Evolutionary conservation across 2,113 vertebrate species (phyloP).

Genomic region (Gymnarchus niloticus): DNA sequence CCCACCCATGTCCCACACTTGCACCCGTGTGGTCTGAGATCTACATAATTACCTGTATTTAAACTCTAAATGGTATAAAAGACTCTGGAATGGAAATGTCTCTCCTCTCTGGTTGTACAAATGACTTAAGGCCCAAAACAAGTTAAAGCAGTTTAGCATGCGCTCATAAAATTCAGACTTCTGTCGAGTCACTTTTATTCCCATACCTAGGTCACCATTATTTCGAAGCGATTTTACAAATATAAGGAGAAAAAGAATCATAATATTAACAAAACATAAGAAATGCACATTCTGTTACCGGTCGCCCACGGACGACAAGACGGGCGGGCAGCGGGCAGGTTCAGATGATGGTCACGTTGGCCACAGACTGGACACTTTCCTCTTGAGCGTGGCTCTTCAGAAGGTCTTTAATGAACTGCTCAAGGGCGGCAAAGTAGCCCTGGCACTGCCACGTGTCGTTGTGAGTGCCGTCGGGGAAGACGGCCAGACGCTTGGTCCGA

Average conservation of each 20-base stretch:
- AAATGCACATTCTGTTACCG: slow-evolving; percentile 57
- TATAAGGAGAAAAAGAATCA: slow-evolving; percentile 42
- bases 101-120: not conserved
- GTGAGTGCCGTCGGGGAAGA: slow-evolving; percentile 96
- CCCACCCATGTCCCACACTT: not conserved
- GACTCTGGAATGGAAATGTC: not conserved
- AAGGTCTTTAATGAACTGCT: slow-evolving; percentile 95
- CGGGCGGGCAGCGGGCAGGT: slow-evolving; percentile 34
- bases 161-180: slow-evolving; percentile 41
- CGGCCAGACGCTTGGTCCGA: slow-evolving; percentile 94
- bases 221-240: slow-evolving; percentile 45
- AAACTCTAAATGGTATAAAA: not conserved
- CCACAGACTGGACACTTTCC: slow-evolving; percentile 76
- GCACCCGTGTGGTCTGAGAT: not conserved
- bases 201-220: slow-evolving; percentile 31
- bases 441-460: slow-evolving; percentile 99
- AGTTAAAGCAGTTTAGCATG: not conserved
- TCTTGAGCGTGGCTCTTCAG: slow-evolving; percentile 85
- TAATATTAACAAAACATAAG: slow-evolving; percentile 28
- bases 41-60: not conserved
- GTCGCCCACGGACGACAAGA: slow-evolving; percentile 43
- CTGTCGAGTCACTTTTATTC: slow-evolving; percentile 43
- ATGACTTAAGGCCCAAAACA: not conserved
- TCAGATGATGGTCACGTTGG: slow-evolving; percentile 91
- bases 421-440: slow-evolving; percentile 89